Conservation (phyloP, 2,113 vertebrate species). For the Oncorhynchus gorbuscha region DNA sequence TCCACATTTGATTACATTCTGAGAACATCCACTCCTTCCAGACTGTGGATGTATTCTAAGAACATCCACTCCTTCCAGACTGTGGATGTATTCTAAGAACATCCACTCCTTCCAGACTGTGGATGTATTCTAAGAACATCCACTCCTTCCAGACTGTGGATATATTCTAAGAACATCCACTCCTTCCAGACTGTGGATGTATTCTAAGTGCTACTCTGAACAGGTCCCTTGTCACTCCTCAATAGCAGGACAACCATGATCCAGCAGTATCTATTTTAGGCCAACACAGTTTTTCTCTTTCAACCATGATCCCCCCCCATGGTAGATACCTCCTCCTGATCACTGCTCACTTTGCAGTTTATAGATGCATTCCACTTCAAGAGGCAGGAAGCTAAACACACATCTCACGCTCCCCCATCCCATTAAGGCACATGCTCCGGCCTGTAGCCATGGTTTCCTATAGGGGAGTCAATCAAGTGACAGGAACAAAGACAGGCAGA, state of each 20-base stretch:
- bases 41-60: too few relatives aligned
- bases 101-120: too few relatives aligned
- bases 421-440: slow-evolving; percentile 52
- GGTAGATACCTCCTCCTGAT: slow-evolving; percentile 8
- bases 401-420: slow-evolving; percentile 44
- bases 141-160: too few relatives aligned
- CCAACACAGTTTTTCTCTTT: not conserved
- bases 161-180: slow-evolving; percentile 46
- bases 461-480: slow-evolving; percentile 28
- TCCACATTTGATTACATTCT: slow-evolving; percentile 50
- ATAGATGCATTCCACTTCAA: slow-evolving; percentile 22
- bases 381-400: slow-evolving; percentile 33
- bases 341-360: slow-evolving; percentile 8
- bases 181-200: slow-evolving; percentile 44
- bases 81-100: too few relatives aligned
- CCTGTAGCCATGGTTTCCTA: slow-evolving; percentile 60
- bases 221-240: slow-evolving; percentile 55
- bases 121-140: too few relatives aligned
- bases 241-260: not conserved
- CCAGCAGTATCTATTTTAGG: not conserved
- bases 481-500: slow-evolving; percentile 50
- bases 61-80: too few relatives aligned
- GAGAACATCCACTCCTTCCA: too few relatives aligned
- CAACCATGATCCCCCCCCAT: too few relatives aligned
- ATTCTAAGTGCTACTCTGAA: slow-evolving; percentile 43